Percentiles rank a stretch among this genome's conserved stretches.
Evolutionary conservation across 92 coral and sea anemone genomes (phyloP).

Genomic region (Virgularia gustaviana): DNA sequence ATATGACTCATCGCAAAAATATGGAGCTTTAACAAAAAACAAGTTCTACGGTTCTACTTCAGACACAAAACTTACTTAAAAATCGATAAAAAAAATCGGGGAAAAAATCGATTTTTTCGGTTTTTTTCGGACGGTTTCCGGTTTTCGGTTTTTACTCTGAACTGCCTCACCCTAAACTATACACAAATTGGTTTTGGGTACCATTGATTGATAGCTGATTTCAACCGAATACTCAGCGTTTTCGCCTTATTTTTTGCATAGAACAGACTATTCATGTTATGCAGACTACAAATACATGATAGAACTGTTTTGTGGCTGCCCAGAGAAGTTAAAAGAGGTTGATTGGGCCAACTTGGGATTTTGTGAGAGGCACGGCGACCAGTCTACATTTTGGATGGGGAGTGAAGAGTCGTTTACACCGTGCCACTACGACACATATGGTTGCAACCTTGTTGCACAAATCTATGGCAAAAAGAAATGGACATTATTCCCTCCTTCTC

Average conservation of each 20-base stretch:
- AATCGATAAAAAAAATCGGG: too few species aligned
- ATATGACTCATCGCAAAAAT: too few species aligned
- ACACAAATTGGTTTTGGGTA: neutral
- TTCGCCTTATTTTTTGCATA: conserved; percentile 26
- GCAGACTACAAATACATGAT: conserved; percentile 98
- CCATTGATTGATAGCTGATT: neutral
- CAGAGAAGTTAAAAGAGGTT: conserved; percentile 59
- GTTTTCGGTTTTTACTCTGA: neutral
- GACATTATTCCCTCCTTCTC: conserved; percentile 76
- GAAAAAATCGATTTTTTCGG: neutral
- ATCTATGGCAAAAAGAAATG: conserved; percentile 83
- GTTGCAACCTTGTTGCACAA: conserved; percentile 95
- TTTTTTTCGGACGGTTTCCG: neutral
- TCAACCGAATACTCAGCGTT: conserved; percentile 6
- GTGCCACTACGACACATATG: conserved; percentile 92
- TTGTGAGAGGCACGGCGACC: conserved; percentile 73
- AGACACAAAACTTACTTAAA: too few species aligned
- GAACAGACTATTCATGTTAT: conserved; percentile 90
- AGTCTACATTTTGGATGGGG: conserved; percentile 97
- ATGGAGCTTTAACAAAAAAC: too few species aligned
- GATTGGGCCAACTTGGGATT: conserved; percentile 84
- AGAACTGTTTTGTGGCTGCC: conserved; percentile 68
- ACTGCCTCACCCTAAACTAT: neutral
- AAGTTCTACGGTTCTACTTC: too few species aligned
- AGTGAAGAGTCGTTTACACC: conserved; percentile 85